Conservation (phyloP, 1,140 invertebrate genomes). For the Drosophila arawakana region DNA sequence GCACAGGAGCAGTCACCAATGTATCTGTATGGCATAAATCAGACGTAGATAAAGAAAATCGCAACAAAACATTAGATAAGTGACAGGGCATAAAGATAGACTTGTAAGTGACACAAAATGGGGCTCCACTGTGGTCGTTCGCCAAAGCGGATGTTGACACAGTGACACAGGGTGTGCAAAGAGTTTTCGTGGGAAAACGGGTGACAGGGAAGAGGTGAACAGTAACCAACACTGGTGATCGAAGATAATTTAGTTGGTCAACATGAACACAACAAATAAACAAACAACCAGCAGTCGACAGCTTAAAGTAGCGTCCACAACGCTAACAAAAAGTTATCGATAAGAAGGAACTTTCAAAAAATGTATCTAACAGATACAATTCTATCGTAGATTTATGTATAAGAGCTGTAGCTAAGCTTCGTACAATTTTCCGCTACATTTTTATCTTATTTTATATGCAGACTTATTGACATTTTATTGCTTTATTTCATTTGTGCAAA, state of each 20-base stretch:
- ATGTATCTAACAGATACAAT: background rate
- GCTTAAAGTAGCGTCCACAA: background rate
- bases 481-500: conserved; percentile 42
- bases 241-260: conserved; percentile 9
- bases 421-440: background rate
- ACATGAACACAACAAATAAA: conserved; percentile 25
- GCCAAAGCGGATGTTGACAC: conserved; percentile 54
- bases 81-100: conserved; percentile 45
- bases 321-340: background rate
- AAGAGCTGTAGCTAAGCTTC: background rate
- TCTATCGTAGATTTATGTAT: too few species aligned
- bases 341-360: too few species aligned
- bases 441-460: background rate
- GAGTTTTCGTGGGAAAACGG: background rate
- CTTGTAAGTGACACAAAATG: conserved; percentile 48
- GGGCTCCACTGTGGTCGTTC: conserved; percentile 1
- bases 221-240: conserved; percentile 33
- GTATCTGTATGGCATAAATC: conserved; percentile 57
- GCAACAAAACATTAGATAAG: conserved; percentile 58
- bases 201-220: conserved; percentile 20
- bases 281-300: background rate
- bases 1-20: background rate
- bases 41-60: conserved; percentile 68
- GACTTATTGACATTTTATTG: conserved; percentile 6
- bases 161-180: background rate